phyloP scores from a whole-genome alignment of 2,888 invertebrate species.

The Amphimallon solstitiale region DNA sequence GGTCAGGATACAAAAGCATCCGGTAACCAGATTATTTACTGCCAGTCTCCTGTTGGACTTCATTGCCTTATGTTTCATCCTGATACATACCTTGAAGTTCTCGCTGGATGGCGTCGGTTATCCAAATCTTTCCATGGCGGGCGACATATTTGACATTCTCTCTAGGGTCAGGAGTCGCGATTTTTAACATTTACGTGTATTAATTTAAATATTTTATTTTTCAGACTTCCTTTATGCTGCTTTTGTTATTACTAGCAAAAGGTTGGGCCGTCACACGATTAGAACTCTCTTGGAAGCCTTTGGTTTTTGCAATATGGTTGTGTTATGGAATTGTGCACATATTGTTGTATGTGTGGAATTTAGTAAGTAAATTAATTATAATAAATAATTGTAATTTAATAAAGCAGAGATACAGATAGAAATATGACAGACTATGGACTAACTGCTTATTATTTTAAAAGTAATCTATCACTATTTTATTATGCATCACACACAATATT shows the following conservation, averaged over 20 bases:
- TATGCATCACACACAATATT: too few species aligned
- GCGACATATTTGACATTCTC: constrained; percentile 92
- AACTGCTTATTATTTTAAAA: too few species aligned
- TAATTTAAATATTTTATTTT: constrained; percentile 51
- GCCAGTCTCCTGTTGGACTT: constrained; percentile 87
- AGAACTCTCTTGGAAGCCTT: constrained; percentile 86
- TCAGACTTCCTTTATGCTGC: constrained; percentile 92
- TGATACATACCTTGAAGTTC: constrained; percentile 89
- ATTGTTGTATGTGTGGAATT: constrained; percentile 94
- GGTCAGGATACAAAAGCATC: constrained; percentile 87
- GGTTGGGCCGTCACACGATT: constrained; percentile 96
- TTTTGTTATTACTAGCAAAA: constrained; percentile 91
- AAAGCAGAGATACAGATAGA: too few species aligned
- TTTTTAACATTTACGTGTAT: constrained; percentile 39
- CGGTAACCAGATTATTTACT: constrained; percentile 90
- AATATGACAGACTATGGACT: too few species aligned
- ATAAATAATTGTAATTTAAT: too few species aligned
- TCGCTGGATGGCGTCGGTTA: constrained; percentile 91
- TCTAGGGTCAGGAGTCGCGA: constrained; percentile 77
- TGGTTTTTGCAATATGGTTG: constrained; percentile 89
- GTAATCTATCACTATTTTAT: too few species aligned
- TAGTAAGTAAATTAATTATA: constrained; percentile 71
- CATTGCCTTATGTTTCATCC: constrained; percentile 85
- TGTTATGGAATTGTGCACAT: constrained; percentile 92
- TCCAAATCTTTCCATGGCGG: constrained; percentile 82